These are phyloP conservation scores for Lasioglossum figueresi DNA, from an alignment of 2,888 invertebrate species.

Conservation along the genomic window DNA sequence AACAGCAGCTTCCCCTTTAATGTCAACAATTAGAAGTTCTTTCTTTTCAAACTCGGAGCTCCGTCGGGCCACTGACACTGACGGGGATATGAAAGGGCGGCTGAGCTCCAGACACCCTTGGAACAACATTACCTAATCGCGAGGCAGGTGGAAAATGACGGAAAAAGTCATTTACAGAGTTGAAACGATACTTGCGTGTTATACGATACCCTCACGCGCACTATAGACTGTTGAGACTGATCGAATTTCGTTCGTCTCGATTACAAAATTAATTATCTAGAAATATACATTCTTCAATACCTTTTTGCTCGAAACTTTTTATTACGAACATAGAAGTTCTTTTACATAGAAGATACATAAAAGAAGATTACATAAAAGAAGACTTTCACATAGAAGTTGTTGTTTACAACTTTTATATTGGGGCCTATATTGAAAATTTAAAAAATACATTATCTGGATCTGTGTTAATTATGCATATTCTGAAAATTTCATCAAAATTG, in stretches of 20 bases:
- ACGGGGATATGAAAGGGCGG: constrained; percentile 23
- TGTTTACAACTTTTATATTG: too few species aligned
- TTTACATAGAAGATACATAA: too few species aligned
- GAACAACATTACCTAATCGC: constrained; percentile 27
- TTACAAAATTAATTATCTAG: too few species aligned
- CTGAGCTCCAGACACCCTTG: constrained; percentile 15
- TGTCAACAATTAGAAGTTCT: constrained; percentile 50
- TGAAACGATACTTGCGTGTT: neutral
- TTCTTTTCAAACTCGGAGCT: constrained; percentile 33
- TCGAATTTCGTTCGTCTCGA: neutral
- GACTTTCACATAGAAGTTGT: too few species aligned
- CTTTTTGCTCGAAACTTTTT: too few species aligned
- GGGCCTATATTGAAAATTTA: too few species aligned
- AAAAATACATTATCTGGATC: too few species aligned
- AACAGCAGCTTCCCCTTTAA: constrained; percentile 40
- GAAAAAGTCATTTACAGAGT: neutral
- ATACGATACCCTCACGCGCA: neutral
- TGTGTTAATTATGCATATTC: too few species aligned
- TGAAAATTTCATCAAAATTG: too few species aligned
- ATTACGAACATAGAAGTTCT: too few species aligned
- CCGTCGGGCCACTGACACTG: constrained; percentile 9
- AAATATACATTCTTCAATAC: too few species aligned
- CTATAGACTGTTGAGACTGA: neutral
- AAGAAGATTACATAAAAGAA: too few species aligned
- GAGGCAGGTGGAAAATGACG: neutral